These are phyloP conservation scores for Drosophila auraria DNA, from an alignment of 1,140 invertebrate species.

Conservation along the genomic window DNA sequence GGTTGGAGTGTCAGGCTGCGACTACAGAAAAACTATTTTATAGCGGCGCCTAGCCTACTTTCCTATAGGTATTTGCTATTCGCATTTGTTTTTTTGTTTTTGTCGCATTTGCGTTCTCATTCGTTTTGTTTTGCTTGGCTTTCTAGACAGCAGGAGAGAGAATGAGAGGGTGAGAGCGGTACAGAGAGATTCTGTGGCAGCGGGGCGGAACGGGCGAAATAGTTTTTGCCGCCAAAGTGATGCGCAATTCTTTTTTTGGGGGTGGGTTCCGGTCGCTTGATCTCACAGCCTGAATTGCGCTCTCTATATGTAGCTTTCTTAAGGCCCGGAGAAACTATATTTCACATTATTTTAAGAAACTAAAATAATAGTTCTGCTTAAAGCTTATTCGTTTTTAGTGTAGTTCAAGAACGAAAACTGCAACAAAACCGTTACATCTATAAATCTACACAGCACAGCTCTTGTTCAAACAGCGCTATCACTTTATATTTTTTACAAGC, in stretches of 20 bases:
- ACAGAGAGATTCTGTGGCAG: constrained; percentile 15
- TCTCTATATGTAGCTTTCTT: not conserved
- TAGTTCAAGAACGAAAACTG: not conserved
- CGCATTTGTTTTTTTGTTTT: constrained; percentile 37
- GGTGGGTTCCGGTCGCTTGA: constrained; percentile 18
- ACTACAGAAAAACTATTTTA: constrained; percentile 52
- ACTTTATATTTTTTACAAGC: not conserved
- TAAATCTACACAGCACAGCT: not conserved
- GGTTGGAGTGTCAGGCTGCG: constrained; percentile 51
- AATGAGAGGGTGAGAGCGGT: constrained; percentile 3
- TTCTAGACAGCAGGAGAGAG: constrained; percentile 31
- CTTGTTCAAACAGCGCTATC: not conserved
- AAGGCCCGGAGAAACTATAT: not conserved
- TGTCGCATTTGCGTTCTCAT: constrained; percentile 37
- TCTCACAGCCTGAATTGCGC: not conserved
- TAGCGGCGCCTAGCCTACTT: constrained; percentile 63
- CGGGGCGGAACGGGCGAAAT: constrained; percentile 39
- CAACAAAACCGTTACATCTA: constrained; percentile 19
- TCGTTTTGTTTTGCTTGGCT: constrained; percentile 68
- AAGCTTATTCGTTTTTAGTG: not conserved
- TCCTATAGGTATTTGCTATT: constrained; percentile 49
- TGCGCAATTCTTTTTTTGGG: constrained; percentile 41
- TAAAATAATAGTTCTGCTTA: not conserved
- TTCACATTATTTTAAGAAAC: not conserved
- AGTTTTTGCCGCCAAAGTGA: constrained; percentile 31